phyloP scores from a whole-genome alignment of 2,113 vertebrate species.

The Chelonoidis abingdonii region DNA sequence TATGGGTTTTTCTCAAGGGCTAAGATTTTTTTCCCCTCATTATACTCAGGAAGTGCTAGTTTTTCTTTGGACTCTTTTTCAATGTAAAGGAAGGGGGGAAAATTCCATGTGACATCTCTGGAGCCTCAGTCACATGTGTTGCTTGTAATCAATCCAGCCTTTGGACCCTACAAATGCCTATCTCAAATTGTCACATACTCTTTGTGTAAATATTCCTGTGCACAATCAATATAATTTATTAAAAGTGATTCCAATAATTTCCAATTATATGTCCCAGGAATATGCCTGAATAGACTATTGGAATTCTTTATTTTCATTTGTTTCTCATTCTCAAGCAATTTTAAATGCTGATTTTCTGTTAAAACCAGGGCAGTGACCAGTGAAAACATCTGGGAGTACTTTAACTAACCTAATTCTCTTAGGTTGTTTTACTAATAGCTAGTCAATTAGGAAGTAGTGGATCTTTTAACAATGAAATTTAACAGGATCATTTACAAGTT shows the following conservation, averaged over 20 bases:
- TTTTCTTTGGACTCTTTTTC: not conserved
- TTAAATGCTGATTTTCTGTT: conserved; percentile 32
- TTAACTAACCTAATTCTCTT: conserved; percentile 53
- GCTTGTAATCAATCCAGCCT: conserved; percentile 9
- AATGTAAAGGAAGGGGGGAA: not conserved
- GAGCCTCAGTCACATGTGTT: not conserved
- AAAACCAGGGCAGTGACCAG: conserved; percentile 4
- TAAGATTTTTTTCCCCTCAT: not conserved
- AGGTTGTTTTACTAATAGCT: conserved; percentile 59
- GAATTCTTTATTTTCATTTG: conserved; percentile 39
- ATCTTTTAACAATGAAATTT: conserved; percentile 23
- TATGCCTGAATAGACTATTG: not conserved
- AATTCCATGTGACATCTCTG: not conserved
- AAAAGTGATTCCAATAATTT: not conserved
- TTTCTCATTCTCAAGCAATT: conserved; percentile 36
- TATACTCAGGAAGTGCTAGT: not conserved
- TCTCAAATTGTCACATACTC: conserved; percentile 7
- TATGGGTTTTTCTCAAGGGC: not conserved
- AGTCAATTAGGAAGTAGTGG: conserved; percentile 49
- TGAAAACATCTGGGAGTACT: conserved; percentile 44
- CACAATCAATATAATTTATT: not conserved
- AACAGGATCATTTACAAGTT: conserved; percentile 36
- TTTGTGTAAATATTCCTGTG: conserved; percentile 10
- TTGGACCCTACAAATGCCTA: not conserved
- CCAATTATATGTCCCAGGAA: not conserved